Conservation (phyloP, 2,113 vertebrate genomes). For the Nycticebus coucang region DNA sequence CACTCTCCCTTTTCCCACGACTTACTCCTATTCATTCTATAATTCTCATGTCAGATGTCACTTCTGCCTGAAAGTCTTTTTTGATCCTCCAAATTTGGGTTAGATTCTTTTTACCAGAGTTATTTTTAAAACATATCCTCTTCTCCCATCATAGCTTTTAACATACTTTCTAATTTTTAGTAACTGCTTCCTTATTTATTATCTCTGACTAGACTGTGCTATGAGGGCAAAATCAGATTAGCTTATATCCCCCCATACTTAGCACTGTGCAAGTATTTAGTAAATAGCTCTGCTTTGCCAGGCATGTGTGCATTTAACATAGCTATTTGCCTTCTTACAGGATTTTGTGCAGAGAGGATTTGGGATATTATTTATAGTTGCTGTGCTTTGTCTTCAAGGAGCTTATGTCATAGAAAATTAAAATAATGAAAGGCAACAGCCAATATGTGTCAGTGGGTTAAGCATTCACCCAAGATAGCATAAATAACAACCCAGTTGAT, state of each 20-base stretch:
- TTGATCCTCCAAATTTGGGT: neutral
- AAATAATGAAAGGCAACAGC: constrained; percentile 1
- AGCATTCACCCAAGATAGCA: neutral
- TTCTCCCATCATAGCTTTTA: neutral
- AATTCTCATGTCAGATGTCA: neutral
- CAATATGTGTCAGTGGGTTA: neutral
- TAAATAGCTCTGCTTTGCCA: constrained; percentile 1
- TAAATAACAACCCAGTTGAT: neutral
- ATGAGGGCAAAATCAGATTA: neutral
- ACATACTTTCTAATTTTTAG: neutral
- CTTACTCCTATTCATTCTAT: neutral
- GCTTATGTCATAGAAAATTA: neutral
- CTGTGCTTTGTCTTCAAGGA: neutral
- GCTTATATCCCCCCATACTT: neutral
- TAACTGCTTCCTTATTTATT: neutral
- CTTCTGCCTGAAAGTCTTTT: neutral
- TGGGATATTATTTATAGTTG: neutral
- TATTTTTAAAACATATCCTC: neutral
- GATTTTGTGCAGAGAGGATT: constrained; percentile 7
- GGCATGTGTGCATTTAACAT: neutral
- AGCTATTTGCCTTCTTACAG: neutral
- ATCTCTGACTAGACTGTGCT: neutral
- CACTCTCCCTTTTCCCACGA: neutral
- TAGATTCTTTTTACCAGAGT: neutral
- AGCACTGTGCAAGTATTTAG: neutral